These are phyloP conservation scores for Choristoneura rosaceana DNA, from an alignment of 2,888 invertebrate genomes.

Conservation along the genomic window DNA sequence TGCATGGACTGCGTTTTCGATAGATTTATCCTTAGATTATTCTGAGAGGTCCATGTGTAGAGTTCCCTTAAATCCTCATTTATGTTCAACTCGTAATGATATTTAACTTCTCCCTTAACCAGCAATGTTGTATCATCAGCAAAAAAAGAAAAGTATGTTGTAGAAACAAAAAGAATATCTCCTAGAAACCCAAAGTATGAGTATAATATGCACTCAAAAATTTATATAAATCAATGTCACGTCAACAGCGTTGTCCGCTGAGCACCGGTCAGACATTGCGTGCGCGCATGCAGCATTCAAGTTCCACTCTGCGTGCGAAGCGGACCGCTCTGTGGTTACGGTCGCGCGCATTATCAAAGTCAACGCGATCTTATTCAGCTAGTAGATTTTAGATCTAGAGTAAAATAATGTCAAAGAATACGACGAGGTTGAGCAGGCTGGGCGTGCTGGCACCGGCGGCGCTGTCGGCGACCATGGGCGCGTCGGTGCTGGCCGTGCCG, in stretches of 20 bases:
- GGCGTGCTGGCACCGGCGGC: constrained; percentile 80
- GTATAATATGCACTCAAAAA: background rate
- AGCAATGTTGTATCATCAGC: no score
- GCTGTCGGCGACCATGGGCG: constrained; percentile 78
- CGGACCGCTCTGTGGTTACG: constrained; percentile 78
- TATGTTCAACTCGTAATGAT: no score
- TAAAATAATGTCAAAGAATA: constrained; percentile 72
- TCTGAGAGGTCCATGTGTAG: no score
- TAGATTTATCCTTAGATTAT: no score
- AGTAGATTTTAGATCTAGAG: constrained; percentile 39
- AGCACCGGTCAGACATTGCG: constrained; percentile 41
- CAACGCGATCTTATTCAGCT: constrained; percentile 20
- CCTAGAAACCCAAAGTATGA: background rate
- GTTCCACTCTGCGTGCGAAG: constrained; percentile 72
- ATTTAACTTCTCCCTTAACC: no score
- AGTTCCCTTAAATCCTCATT: no score
- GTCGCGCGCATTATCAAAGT: constrained; percentile 62
- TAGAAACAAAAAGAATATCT: no score
- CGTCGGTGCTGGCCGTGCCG: constrained; percentile 78
- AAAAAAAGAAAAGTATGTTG: no score
- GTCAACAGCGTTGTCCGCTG: constrained; percentile 12
- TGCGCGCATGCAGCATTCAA: constrained; percentile 62
- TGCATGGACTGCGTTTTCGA: no score
- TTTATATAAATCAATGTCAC: constrained; percentile 24
- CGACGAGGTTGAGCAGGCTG: constrained; percentile 68